Evolutionary conservation across 53 echinoderm and acorn worm genomes (phyloP), one percentile per base, ranked within the genome.

Genomic region (Crossaster papposus): DNA sequence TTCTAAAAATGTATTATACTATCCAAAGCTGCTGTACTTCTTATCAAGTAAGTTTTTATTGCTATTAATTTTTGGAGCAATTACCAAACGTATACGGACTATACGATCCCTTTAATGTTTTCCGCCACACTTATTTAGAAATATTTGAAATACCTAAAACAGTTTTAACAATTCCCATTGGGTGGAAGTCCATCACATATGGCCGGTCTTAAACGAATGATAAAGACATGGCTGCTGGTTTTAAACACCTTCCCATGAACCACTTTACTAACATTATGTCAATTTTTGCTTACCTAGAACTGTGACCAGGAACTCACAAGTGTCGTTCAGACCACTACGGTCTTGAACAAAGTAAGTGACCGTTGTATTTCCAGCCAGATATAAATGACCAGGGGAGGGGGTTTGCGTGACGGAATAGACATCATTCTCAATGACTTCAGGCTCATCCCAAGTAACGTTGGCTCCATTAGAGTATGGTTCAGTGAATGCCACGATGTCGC

Each of bases 321-420:
- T 86, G 22, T 62, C 86, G 12, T 34, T 4, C 50, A 89, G 82
- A 33, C 77, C 79, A 36, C 58, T 70, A 58, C 38, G 54, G 29
- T 92, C 92, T 15, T 50, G 82, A 17, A 88, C 92, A 11, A 68
- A 88, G 83, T 89, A 92, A 34, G 77, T 83, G 52, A 89, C 89
- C 5, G 58, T 75, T 24, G 81, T 89, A 34, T 36, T 54, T 22
- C 92, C 92, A 3, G 55, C 9, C 5, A 78, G 34, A 79, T 89
- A 92, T 9, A 78, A 68, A 68, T 68, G 68, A 68, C 68, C 68
- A 0, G 68, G 68, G 68, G 24, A 68, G 28, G 68, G 68, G 4
- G 24, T 28, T 23, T 68, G 68, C 28, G n/a, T 26, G 68, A 68
- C 3, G 68, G 68, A 26, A 28, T 68, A 68, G 24, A 68, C 68